phyloP scores from a whole-genome alignment of 2,113 vertebrate genomes.

The Proteles cristata region DNA sequence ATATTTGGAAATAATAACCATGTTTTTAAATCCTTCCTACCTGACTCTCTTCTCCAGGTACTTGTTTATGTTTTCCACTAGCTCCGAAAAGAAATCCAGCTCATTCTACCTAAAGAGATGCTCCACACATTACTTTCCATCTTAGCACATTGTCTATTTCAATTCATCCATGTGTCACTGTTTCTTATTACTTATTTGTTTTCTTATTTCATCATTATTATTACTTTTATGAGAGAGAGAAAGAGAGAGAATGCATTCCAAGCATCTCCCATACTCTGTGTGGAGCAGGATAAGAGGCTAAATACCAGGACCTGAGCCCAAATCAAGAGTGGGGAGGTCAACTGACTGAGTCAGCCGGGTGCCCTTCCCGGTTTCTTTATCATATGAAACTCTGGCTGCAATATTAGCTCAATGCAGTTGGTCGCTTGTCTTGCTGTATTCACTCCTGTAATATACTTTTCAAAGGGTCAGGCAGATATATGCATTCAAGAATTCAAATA shows the following conservation, averaged over 20 bases:
- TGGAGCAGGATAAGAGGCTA: too few species aligned
- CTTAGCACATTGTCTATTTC: neutral
- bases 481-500: neutral
- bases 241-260: too few species aligned
- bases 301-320: too few species aligned
- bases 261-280: too few species aligned
- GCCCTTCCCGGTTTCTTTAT: neutral
- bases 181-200: neutral
- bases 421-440: neutral
- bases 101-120: neutral
- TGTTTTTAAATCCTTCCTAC: neutral
- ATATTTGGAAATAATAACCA: neutral
- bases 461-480: neutral
- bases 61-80: neutral
- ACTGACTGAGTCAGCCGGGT: too few species aligned
- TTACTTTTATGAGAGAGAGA: too few species aligned
- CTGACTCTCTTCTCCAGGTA: neutral
- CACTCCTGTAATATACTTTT: neutral
- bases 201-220: neutral
- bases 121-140: neutral
- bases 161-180: neutral
- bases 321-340: too few species aligned
- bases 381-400: neutral
- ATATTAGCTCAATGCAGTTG: neutral
- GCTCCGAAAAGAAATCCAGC: neutral